These are phyloP conservation scores for Monodelphis domestica DNA, from an alignment of 2,797 vertebrate genomes.

Conservation along the genomic window DNA sequence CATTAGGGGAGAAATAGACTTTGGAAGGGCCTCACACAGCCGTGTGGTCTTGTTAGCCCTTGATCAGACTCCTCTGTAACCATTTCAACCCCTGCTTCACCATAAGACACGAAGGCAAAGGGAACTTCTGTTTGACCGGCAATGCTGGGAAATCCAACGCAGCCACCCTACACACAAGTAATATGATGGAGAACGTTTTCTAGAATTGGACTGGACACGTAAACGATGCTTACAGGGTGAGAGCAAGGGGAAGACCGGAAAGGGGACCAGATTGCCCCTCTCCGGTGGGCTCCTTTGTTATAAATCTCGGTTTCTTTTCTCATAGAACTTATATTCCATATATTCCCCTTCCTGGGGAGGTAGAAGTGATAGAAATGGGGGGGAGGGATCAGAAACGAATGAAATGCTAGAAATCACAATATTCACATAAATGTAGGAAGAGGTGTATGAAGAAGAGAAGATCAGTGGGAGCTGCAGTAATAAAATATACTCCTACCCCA, in stretches of 20 bases:
- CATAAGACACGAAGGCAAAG: neutral
- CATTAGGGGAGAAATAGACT: neutral
- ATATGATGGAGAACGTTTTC: neutral
- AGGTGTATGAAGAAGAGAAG: neutral
- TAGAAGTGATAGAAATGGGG: neutral
- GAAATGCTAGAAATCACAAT: neutral
- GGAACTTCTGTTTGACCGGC: neutral
- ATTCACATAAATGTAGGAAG: neutral
- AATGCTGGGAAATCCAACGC: neutral
- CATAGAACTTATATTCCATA: too few relatives aligned
- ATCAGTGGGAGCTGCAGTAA: neutral
- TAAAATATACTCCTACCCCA: neutral
- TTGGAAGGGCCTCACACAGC: neutral
- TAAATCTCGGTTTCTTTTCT: neutral
- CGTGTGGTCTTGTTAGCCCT: neutral
- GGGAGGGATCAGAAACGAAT: neutral
- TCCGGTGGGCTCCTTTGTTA: neutral
- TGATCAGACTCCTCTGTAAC: neutral
- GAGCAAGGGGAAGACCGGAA: neutral
- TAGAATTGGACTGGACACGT: neutral
- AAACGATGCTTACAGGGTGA: neutral
- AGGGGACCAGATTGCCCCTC: neutral
- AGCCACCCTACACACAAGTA: neutral
- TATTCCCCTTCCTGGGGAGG: neutral
- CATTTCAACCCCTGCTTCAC: neutral